Evolutionary conservation across 2,113 vertebrate genomes (phyloP).

Genomic region (Brachypteracias leptosomus): DNA sequence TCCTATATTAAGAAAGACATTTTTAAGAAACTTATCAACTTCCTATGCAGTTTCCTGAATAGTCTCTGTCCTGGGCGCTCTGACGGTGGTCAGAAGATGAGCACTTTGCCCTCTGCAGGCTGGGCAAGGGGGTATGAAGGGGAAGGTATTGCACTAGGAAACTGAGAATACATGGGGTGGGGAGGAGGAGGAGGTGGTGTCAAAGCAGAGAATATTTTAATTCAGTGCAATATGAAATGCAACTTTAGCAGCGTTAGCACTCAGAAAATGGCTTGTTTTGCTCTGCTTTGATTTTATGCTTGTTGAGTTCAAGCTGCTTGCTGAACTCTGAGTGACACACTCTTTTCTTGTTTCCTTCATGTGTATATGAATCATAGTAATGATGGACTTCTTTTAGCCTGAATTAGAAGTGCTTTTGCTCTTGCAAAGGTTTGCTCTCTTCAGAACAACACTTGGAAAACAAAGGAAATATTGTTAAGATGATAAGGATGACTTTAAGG

Average conservation of each 20-base stretch:
- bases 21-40: background rate
- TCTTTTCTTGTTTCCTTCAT: background rate
- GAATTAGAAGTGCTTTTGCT: background rate
- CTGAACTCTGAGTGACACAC: background rate
- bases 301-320: no score
- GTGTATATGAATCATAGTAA: background rate
- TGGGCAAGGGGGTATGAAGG: background rate
- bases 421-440: constrained; percentile 10
- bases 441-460: constrained; percentile 33
- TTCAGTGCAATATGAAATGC: background rate
- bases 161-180: background rate
- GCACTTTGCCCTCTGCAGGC: background rate
- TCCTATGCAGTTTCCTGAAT: background rate
- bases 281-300: background rate
- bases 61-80: background rate
- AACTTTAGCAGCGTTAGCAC: background rate
- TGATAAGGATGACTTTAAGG: background rate
- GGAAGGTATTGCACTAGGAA: background rate
- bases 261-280: background rate
- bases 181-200: background rate
- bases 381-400: background rate
- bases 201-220: background rate
- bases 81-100: background rate
- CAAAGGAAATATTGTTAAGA: constrained; percentile 32
- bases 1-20: background rate